Evolutionary conservation across 2,888 invertebrate genomes (phyloP), one percentile per base, ranked within the genome.

Genomic region (Uloborus plumipes): DNA sequence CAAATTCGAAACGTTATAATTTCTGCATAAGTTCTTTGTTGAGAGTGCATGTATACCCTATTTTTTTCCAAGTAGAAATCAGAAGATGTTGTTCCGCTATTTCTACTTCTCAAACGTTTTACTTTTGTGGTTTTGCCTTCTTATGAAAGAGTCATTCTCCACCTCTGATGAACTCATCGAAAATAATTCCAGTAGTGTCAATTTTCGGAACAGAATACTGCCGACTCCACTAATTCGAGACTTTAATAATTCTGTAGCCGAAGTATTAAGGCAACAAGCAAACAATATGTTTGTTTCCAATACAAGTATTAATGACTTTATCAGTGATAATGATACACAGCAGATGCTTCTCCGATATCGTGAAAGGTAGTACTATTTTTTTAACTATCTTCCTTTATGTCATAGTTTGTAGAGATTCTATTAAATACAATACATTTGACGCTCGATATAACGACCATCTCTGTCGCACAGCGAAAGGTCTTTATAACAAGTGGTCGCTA

Each of bases 271-370:
- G 15, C 69, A 75, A 18, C 65, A 81, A 61, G 83, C 82, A 9
- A 83, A 72, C 70, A 82, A 51, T n/a, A 53, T 58, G 14, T 75
- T 69, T n/a, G 74, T 84, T 20, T 84, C 84, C 51, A 84, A 84
- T 22, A 84, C 67, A 16, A 82, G 84, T 49, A 39, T 84, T 18
- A 71, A 31, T 13, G 84, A 84, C 51, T 50, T 84, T 20, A 50
- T 77, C 16, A 82, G 58, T 15, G 78, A 84, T 49, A 84, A 84
- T 22, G 71, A 61, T 15, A 84, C 82, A 3, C 74, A 78, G 11
- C 79, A 76, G 61, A 59, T 84, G 66, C 50, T 84, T n/a, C 49
- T 82, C 3, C 58, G 82, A 6, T 83, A 83, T 20, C 55, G 84
- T 79, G 84, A 82, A 65, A 84, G 84, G 84, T 84, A 65, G 77